Percentiles rank a stretch among this genome's conserved stretches.
These are phyloP conservation scores for Stylophora pistillata DNA, from an alignment of 64 coral and sea anemone genomes.

Conservation along the genomic window DNA sequence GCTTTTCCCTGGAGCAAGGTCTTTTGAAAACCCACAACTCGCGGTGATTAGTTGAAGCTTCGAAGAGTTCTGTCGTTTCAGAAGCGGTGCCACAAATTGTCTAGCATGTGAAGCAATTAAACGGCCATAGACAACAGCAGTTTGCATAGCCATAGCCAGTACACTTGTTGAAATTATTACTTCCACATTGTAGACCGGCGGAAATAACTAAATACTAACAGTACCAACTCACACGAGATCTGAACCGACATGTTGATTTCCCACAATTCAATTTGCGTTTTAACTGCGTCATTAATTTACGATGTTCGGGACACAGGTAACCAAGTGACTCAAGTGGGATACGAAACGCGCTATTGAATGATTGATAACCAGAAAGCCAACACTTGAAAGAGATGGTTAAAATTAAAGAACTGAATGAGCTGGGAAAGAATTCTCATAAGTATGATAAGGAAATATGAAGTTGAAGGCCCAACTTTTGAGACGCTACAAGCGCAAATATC, in stretches of 20 bases:
- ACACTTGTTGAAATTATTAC: background rate
- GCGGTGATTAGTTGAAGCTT: conserved; percentile 80
- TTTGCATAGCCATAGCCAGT: conserved; percentile 84
- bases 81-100: conserved; percentile 74
- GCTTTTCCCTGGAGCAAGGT: conserved; percentile 62
- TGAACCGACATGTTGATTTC: conserved; percentile 19
- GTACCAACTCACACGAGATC: background rate
- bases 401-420: too few relatives aligned
- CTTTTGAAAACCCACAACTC: conserved; percentile 98
- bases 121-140: conserved; percentile 91
- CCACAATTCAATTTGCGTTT: background rate
- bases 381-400: too few relatives aligned
- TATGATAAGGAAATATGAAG: too few relatives aligned
- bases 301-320: too few relatives aligned
- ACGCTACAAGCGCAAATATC: too few relatives aligned
- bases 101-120: conserved; percentile 86
- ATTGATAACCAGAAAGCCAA: too few relatives aligned
- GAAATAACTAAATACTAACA: background rate
- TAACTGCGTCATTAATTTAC: background rate
- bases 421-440: too few relatives aligned
- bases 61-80: conserved; percentile 50
- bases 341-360: too few relatives aligned
- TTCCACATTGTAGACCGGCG: conserved; percentile 15
- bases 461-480: too few relatives aligned
- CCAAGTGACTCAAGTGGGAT: too few relatives aligned